phyloP scores from a whole-genome alignment of 1,140 invertebrate species.

The Drosophila ohnishii region DNA sequence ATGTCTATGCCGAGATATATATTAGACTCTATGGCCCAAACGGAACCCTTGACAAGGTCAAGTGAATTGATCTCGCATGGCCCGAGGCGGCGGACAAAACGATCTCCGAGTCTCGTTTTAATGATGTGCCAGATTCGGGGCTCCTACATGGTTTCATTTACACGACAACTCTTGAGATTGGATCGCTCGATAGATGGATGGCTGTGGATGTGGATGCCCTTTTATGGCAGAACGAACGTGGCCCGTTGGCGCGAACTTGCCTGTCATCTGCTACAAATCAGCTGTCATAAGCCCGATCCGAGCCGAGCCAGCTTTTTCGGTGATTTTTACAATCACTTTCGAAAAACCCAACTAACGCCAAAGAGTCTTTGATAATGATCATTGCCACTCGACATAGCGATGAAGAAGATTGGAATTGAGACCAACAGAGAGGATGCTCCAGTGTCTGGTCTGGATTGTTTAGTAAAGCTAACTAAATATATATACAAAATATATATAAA shows the following conservation, averaged over 20 bases:
- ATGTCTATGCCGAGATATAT: slow-evolving; percentile 37
- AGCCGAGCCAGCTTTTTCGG: slow-evolving; percentile 39
- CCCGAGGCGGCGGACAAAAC: slow-evolving; percentile 41
- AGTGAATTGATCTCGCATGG: slow-evolving; percentile 48
- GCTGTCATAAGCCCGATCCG: slow-evolving; percentile 70
- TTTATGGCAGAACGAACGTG: slow-evolving; percentile 69
- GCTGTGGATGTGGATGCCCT: slow-evolving; percentile 34
- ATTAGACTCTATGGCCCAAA: slow-evolving; percentile 8
- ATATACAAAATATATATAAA: too few relatives aligned
- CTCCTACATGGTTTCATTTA: slow-evolving; percentile 62
- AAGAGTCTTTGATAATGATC: slow-evolving; percentile 70
- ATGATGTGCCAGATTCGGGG: slow-evolving; percentile 65
- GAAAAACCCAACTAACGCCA: slow-evolving; percentile 49
- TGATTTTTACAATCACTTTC: slow-evolving; percentile 76
- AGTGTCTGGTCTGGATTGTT: neutral
- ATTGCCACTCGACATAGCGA: slow-evolving; percentile 31
- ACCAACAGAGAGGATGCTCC: slow-evolving; percentile 25
- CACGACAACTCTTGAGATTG: slow-evolving; percentile 50
- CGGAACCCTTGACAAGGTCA: slow-evolving; percentile 67
- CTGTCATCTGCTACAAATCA: slow-evolving; percentile 81
- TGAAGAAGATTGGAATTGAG: slow-evolving; percentile 26
- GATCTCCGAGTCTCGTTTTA: slow-evolving; percentile 57
- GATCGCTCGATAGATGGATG: slow-evolving; percentile 25
- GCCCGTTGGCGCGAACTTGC: slow-evolving; percentile 72
- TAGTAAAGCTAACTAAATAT: too few relatives aligned